These are phyloP conservation scores for Sinocyclocheilus grahami DNA, from an alignment of 2,113 vertebrate genomes.

Conservation along the genomic window DNA sequence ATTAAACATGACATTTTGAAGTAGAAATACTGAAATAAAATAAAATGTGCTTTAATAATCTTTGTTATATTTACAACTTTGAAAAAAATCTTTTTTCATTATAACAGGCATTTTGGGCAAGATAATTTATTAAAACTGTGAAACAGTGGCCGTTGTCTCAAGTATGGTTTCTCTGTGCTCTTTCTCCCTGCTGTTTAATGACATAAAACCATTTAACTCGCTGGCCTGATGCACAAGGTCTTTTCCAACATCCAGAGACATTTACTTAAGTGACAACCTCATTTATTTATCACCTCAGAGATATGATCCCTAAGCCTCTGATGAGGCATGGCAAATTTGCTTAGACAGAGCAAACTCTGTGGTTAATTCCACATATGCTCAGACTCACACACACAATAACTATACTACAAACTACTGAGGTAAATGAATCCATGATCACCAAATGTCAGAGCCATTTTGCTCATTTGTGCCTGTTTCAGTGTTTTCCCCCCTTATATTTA, in stretches of 20 bases:
- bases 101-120: no score
- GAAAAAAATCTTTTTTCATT: no score
- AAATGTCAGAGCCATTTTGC: neutral
- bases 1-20: no score
- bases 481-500: slow-evolving; percentile 12
- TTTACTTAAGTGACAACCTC: neutral
- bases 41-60: no score
- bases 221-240: neutral
- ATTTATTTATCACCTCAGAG: neutral
- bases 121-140: no score
- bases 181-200: neutral
- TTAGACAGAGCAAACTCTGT: neutral
- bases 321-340: slow-evolving; percentile 4
- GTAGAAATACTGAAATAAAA: no score
- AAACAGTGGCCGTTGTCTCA: no score
- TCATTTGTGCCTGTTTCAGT: neutral
- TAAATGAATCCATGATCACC: neutral
- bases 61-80: no score
- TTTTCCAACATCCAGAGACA: slow-evolving; percentile 5
- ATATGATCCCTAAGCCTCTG: slow-evolving; percentile 12
- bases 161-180: neutral
- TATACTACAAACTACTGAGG: neutral
- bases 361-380: slow-evolving; percentile 5
- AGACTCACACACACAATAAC: neutral
- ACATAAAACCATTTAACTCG: neutral